Evolutionary conservation across 2,797 vertebrate species (phyloP).

Genomic region (Todus mexicanus): DNA sequence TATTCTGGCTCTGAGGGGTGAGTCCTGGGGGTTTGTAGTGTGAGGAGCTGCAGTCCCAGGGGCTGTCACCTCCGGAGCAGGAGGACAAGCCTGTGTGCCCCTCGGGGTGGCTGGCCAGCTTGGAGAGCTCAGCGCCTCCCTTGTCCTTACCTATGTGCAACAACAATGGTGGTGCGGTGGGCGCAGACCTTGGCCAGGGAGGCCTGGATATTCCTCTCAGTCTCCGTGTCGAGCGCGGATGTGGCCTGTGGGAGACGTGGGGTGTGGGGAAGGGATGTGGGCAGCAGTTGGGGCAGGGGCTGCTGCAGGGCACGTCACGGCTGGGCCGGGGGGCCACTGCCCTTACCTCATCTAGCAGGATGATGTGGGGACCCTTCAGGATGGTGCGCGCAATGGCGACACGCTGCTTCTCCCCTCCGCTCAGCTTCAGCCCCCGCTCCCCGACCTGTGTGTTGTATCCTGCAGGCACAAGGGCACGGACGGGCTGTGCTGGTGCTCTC

Average conservation of each 20-base stretch:
- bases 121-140: not conserved
- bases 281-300: not conserved
- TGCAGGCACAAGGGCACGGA: slow-evolving; percentile 51
- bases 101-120: not conserved
- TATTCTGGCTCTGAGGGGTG: not conserved
- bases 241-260: slow-evolving; percentile 81
- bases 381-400: slow-evolving; percentile 95
- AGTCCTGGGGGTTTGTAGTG: rapidly evolving
- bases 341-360: slow-evolving; percentile 92
- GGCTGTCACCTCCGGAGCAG: not conserved
- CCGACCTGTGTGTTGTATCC: slow-evolving; percentile 92
- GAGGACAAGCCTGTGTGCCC: not conserved
- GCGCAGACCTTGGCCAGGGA: slow-evolving; percentile 89
- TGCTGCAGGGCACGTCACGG: not conserved
- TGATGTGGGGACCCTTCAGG: slow-evolving; percentile 90
- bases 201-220: slow-evolving; percentile 94
- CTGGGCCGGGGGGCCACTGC: not conserved
- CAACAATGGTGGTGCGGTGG: slow-evolving; percentile 88
- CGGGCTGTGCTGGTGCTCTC: not conserved
- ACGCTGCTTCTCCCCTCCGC: slow-evolving; percentile 95
- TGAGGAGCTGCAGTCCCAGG: not conserved
- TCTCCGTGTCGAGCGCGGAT: slow-evolving; percentile 92
- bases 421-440: slow-evolving; percentile 93
- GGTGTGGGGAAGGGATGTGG: not conserved
- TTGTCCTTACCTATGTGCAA: slow-evolving; percentile 88